phyloP scores from a whole-genome alignment of 2,113 vertebrate genomes.

The Myotis davidii region DNA sequence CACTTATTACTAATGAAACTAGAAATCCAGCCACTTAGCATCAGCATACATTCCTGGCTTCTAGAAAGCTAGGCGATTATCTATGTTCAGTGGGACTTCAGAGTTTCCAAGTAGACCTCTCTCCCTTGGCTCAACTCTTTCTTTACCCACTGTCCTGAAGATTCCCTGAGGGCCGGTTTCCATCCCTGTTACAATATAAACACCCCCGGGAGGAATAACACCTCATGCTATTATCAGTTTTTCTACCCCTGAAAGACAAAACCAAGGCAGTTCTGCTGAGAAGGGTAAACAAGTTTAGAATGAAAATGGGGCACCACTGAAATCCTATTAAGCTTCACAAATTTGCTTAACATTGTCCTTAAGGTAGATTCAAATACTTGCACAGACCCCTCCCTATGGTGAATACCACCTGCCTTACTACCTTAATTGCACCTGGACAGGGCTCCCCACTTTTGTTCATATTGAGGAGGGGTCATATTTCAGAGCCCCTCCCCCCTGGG shows the following conservation, averaged over 20 bases:
- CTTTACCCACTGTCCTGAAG: not conserved
- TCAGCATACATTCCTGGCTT: not conserved
- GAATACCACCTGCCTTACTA: not conserved
- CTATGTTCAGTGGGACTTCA: not conserved
- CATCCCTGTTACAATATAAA: not conserved
- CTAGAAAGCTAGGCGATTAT: not conserved
- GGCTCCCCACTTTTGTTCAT: not conserved
- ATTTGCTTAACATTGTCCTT: not conserved
- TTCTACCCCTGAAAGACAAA: not conserved
- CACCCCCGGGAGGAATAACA: not conserved
- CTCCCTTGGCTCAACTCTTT: not conserved
- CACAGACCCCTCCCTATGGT: accelerated
- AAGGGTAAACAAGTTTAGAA: not conserved
- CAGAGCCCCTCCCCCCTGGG: not conserved
- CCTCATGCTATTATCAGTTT: not conserved
- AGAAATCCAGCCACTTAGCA: not conserved
- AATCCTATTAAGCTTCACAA: not conserved
- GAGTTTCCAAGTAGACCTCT: not conserved
- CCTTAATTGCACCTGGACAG: accelerated
- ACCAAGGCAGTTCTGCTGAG: not conserved
- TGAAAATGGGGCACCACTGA: not conserved
- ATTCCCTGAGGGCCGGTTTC: not conserved
- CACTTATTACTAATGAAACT: not conserved
- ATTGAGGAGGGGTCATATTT: not conserved
- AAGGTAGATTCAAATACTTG: not conserved